These are phyloP conservation scores for Saccostrea echinata DNA, from an alignment of 1,140 invertebrate genomes.

Conservation along the genomic window DNA sequence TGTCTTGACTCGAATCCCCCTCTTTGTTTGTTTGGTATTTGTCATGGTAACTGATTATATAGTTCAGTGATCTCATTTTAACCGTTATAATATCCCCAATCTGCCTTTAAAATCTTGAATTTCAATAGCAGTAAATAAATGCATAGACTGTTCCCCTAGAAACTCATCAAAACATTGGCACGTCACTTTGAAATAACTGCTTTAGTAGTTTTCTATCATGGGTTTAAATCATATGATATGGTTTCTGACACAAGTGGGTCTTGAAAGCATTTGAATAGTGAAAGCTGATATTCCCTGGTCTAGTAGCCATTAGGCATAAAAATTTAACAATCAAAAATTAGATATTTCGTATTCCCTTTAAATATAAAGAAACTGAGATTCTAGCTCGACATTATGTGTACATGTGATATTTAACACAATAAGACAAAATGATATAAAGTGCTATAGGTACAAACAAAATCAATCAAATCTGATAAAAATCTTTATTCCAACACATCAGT, in stretches of 20 bases:
- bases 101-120: constrained; percentile 7
- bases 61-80: background rate
- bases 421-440: background rate
- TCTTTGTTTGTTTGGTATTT: background rate
- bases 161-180: background rate
- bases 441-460: background rate
- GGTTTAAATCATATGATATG: constrained; percentile 6
- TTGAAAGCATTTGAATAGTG: background rate
- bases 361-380: background rate
- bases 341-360: background rate
- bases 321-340: background rate
- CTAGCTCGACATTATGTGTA: background rate
- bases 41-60: constrained; percentile 13
- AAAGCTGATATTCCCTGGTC: background rate
- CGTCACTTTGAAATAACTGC: background rate
- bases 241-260: background rate
- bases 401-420: background rate
- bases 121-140: constrained; percentile 9
- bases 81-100: background rate
- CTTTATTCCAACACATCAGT: too few relatives aligned
- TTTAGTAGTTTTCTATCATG: background rate
- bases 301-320: background rate
- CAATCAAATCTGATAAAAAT: background rate
- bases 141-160: background rate
- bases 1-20: background rate